These are phyloP conservation scores for Rhinoderma darwinii DNA, from an alignment of 2,113 vertebrate species.

Conservation along the genomic window DNA sequence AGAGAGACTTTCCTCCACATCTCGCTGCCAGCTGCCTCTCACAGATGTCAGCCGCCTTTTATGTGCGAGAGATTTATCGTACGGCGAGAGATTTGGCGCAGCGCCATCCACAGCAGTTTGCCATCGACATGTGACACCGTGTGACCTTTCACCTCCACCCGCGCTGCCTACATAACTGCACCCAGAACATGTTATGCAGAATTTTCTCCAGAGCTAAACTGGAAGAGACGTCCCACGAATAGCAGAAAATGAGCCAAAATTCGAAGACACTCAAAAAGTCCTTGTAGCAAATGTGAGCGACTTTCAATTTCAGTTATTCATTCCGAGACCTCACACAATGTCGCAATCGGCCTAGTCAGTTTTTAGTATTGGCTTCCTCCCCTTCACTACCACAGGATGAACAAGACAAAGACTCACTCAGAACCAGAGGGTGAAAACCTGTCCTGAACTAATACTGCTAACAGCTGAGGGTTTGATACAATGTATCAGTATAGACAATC, in stretches of 20 bases:
- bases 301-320: not conserved
- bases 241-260: not conserved
- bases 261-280: not conserved
- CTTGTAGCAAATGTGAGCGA: not conserved
- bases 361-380: not conserved
- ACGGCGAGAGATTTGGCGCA: constrained; percentile 65
- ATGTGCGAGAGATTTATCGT: constrained; percentile 62
- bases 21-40: constrained; percentile 81
- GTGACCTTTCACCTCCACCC: not conserved
- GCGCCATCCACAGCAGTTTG: constrained; percentile 43
- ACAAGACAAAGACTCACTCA: not conserved
- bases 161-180: not conserved
- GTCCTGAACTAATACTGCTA: not conserved
- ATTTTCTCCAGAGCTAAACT: not conserved
- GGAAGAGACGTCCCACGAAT: not conserved
- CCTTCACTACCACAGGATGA: not conserved
- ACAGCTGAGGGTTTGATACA: not conserved
- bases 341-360: not conserved
- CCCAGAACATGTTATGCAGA: not conserved
- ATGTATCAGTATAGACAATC: not conserved
- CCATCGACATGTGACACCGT: not conserved
- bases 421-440: not conserved
- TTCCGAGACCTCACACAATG: not conserved
- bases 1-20: constrained; percentile 77
- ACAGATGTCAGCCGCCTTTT: constrained; percentile 83